Evolutionary conservation across 2,113 vertebrate genomes (phyloP).

Genomic region (Sporophila hypoxantha): DNA sequence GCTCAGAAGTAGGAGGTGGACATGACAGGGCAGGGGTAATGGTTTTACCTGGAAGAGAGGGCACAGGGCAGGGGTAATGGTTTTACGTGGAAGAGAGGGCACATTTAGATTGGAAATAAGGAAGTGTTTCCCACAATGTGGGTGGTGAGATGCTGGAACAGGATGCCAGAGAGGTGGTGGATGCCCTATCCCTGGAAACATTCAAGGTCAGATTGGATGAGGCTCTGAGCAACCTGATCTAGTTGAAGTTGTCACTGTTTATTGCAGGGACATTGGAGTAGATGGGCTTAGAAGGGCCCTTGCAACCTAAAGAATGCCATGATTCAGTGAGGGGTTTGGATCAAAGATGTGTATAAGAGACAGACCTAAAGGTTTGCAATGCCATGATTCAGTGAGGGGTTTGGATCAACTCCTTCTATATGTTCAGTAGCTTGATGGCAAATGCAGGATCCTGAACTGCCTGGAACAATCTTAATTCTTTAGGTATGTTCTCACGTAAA

Average conservation of each 20-base stretch:
- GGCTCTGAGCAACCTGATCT: not conserved
- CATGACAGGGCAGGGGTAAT: not conserved
- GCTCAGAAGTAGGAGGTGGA: not conserved
- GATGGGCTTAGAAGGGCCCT: not conserved
- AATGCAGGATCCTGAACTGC: not conserved
- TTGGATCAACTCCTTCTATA: not conserved
- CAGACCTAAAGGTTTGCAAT: too few relatives aligned
- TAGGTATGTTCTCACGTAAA: not conserved
- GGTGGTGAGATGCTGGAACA: not conserved
- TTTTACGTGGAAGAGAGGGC: too few relatives aligned
- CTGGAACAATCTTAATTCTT: not conserved
- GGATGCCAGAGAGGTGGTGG: not conserved
- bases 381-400: not conserved
- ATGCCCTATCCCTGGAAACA: not conserved
- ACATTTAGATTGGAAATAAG: not conserved
- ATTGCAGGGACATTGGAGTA: not conserved
- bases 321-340: not conserved
- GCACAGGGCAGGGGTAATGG: not conserved
- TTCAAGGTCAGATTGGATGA: too few relatives aligned
- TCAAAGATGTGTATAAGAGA: too few relatives aligned
- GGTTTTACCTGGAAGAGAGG: not conserved
- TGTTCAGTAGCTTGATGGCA: not conserved
- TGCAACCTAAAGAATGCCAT: not conserved
- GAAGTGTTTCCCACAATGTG: too few relatives aligned
- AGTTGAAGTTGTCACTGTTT: not conserved